Base-by-base conservation (phyloP, 2,888 invertebrate genomes). In the Mayetiola destructor region DNA sequence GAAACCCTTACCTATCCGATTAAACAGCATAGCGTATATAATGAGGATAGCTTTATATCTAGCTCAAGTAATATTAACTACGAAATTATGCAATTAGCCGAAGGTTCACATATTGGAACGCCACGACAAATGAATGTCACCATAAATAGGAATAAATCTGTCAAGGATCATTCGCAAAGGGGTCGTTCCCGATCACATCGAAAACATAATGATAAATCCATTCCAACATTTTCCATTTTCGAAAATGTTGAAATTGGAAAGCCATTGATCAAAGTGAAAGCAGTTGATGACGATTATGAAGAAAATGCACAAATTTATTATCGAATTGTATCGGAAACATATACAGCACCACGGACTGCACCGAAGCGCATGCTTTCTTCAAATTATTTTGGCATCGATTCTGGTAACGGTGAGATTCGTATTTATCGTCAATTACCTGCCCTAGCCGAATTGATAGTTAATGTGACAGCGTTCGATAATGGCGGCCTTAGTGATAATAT, bases 391-490 rank as follows among this genome's bases (percentile, higher is more conserved):
- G 79, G 80, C 54, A 81, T 89, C 23, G 86, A 88, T 65, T 78
- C 85, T 63, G 73, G 77, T 61, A 80, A 79, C n/a, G 89, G 89
- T 0, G 85, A 88, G 66, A 72, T 89, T 2, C 78, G 82, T 21
- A 79, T 87, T 0, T 82, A 85, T 10, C 78, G 84, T 65, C 77
- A 78, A 0, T 71, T 88, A 40, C 81, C 84, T 1, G 82, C 88
- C 0, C 87, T 88, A 68, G 79, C 81, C 0, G 85, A 87, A 66
- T 82, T 88, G 61, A 75, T 80, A 58, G 69, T 92, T 3, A 85
- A 87, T 63, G 75, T 90, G 4, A 80, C 85, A 0, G 90, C 88
- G 1, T 74, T 77, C 16, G 92, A 92, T 67, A 78, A 80, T 1
- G 88, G 85, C 4, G 85, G 84, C 2, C 69, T 89, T 2, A 79